Evolutionary conservation across 1,140 invertebrate species (phyloP).

Genomic region (Chlorops oryzae): DNA sequence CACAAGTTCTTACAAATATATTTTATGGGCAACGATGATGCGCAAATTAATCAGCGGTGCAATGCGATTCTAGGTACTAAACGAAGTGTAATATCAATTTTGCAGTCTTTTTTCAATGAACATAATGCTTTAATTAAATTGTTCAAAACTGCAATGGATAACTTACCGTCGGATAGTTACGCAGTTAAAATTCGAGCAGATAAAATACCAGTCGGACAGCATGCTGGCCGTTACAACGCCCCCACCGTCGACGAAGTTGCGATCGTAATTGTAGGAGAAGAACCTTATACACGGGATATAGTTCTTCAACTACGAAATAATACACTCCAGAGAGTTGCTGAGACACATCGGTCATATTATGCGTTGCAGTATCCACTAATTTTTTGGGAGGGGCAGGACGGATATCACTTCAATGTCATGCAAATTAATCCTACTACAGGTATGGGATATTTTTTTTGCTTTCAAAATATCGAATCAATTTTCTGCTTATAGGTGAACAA

Average conservation of each 20-base stretch:
- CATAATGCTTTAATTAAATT: conserved; percentile 39
- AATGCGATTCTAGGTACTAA: conserved; percentile 27
- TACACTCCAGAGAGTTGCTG: conserved; percentile 38
- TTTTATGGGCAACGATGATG: too few species aligned
- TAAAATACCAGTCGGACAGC: conserved; percentile 42
- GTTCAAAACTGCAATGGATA: conserved; percentile 46
- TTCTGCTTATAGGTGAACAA: not conserved
- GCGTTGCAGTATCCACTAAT: conserved; percentile 43
- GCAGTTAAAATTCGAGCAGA: conserved; percentile 45
- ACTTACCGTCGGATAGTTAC: conserved; percentile 42
- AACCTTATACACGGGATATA: conserved; percentile 46
- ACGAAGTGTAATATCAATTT: conserved; percentile 32
- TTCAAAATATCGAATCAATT: not conserved
- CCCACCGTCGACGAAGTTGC: conserved; percentile 49
- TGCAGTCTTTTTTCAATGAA: conserved; percentile 41
- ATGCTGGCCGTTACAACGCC: conserved; percentile 48
- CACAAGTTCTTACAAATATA: too few species aligned
- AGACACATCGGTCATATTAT: conserved; percentile 44
- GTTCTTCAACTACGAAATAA: conserved; percentile 41
- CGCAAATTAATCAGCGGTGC: conserved; percentile 44
- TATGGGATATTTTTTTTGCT: not conserved
- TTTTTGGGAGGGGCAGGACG: conserved; percentile 46
- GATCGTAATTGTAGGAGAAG: conserved; percentile 47
- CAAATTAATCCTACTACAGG: conserved; percentile 1
- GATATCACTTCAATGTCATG: conserved; percentile 37